Evolutionary conservation across 2,113 vertebrate genomes (phyloP).

Genomic region (Rattus norvegicus): DNA sequence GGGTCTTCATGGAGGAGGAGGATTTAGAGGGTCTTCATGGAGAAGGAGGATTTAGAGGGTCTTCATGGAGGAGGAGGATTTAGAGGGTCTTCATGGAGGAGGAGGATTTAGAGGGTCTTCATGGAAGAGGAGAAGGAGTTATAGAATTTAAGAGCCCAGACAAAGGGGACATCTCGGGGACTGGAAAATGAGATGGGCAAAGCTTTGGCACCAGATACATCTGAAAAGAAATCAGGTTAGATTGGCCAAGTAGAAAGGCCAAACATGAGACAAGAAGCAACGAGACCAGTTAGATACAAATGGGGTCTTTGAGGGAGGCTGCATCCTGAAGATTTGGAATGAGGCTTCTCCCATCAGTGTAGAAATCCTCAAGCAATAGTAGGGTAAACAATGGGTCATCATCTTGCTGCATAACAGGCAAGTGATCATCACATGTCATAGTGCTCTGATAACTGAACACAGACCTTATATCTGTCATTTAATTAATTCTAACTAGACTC

Average conservation of each 20-base stretch:
- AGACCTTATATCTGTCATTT: not conserved
- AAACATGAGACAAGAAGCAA: not conserved
- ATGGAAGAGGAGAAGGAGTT: no score
- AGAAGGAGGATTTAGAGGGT: no score
- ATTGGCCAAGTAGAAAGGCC: rapidly evolving
- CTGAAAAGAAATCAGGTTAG: not conserved
- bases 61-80: no score
- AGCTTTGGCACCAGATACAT: no score
- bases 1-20: no score
- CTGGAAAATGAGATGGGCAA: no score
- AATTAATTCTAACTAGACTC: not conserved
- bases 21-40: no score
- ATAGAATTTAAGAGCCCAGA: no score
- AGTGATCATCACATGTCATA: no score
- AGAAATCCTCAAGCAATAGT: not conserved
- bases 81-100: no score
- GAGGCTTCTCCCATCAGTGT: not conserved
- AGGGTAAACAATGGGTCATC: no score
- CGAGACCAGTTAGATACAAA: not conserved
- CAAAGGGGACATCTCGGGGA: not conserved
- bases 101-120: no score
- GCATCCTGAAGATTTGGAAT: not conserved
- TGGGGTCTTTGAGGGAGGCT: rapidly evolving
- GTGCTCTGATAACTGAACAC: not conserved
- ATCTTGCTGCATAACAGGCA: not conserved